Conservation (phyloP, 2,888 invertebrate genomes). For the Blastobasis adustella region DNA sequence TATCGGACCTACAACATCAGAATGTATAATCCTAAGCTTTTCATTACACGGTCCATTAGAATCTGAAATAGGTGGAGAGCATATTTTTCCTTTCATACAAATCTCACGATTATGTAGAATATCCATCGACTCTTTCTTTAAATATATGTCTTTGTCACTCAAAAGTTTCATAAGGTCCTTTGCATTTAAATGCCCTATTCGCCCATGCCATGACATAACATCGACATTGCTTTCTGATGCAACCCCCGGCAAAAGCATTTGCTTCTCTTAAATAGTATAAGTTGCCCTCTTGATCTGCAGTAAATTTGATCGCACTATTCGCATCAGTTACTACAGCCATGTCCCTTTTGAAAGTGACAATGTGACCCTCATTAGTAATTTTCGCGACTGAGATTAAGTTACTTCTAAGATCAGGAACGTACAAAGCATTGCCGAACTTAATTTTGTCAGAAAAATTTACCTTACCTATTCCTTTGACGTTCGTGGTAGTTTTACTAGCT, state of each 20-base stretch:
- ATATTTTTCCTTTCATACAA: conserved; percentile 5
- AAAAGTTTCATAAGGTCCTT: conserved; percentile 2
- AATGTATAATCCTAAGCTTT: conserved; percentile 2
- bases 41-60: conserved; percentile 3
- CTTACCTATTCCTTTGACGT: conserved; percentile 1
- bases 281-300: conserved; percentile 5
- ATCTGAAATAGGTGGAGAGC: conserved; percentile 3
- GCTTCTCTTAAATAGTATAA: conserved; percentile 6
- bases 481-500: background rate
- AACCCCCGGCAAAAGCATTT: background rate
- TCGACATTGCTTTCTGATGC: background rate
- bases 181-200: conserved; percentile 4
- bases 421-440: background rate
- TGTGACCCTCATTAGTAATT: conserved; percentile 5
- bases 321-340: conserved; percentile 1
- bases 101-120: conserved; percentile 6
- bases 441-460: background rate
- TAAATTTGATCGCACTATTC: too few relatives aligned
- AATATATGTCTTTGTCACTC: too few relatives aligned
- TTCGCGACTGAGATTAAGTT: conserved; percentile 8
- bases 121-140: background rate
- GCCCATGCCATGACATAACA: conserved; percentile 6
- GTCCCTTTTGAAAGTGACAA: conserved; percentile 5
- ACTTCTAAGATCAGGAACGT: conserved; percentile 7
- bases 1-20: conserved; percentile 13